Conservation (phyloP, 1,140 invertebrate genomes). For the Andrena cerasifolii region DNA sequence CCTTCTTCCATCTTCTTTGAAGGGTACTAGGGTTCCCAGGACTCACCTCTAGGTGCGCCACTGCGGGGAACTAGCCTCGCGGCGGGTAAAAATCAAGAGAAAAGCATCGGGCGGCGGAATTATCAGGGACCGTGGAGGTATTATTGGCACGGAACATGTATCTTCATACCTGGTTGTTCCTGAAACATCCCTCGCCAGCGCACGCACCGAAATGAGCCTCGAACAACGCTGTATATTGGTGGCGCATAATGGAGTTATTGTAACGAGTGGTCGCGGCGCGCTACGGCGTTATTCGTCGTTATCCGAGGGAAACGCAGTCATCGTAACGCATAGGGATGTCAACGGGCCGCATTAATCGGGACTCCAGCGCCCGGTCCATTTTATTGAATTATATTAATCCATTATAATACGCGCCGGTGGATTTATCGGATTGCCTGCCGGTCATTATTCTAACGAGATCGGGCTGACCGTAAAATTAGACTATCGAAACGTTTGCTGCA, state of each 20-base stretch:
- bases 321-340: conserved; percentile 60
- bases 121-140: conserved; percentile 22
- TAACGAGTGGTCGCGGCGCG: conserved; percentile 54
- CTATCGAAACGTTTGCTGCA: conserved; percentile 43
- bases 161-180: conserved; percentile 36
- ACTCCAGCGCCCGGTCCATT: conserved; percentile 17
- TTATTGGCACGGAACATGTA: conserved; percentile 37
- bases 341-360: conserved; percentile 56
- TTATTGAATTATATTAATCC: conserved; percentile 58
- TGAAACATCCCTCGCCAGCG: conserved; percentile 35
- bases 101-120: conserved; percentile 17
- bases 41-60: background rate
- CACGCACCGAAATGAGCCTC: conserved; percentile 54
- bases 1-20: no score
- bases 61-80: background rate
- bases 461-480: conserved; percentile 43
- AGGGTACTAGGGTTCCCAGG: no score
- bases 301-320: conserved; percentile 37
- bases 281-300: conserved; percentile 55
- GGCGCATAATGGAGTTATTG: conserved; percentile 63
- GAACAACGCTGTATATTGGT: conserved; percentile 55
- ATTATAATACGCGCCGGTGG: conserved; percentile 43
- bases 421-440: conserved; percentile 35
- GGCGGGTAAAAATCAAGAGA: background rate
- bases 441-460: conserved; percentile 37